Percentiles rank a stretch among this genome's conserved stretches.
Conservation (phyloP, 2,113 vertebrate genomes). For the Dasyornis broadbenti region DNA sequence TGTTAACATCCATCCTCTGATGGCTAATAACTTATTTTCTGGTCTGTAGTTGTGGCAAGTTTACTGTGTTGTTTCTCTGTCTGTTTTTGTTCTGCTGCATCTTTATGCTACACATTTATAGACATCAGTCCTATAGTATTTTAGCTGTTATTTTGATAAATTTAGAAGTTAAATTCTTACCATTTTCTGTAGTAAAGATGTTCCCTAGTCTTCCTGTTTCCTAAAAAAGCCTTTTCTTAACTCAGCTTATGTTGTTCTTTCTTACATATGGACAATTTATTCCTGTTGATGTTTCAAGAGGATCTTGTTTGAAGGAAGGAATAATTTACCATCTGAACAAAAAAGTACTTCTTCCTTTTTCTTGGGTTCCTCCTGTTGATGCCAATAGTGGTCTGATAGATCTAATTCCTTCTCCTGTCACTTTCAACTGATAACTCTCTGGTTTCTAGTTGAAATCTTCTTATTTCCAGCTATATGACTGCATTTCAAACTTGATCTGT, state of each 20-base stretch:
- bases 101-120: not conserved
- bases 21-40: not conserved
- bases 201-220: not conserved
- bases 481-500: not conserved
- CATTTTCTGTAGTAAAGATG: not conserved
- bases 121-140: not conserved
- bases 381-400: not conserved
- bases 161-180: not conserved
- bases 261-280: not conserved
- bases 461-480: not conserved
- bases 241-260: not conserved
- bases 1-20: not conserved
- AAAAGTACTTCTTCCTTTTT: not conserved
- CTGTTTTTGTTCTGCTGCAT: not conserved
- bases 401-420: not conserved
- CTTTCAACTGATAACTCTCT: not conserved
- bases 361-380: not conserved
- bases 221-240: not conserved
- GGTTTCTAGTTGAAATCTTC: not conserved
- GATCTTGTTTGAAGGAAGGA: not conserved
- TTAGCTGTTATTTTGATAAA: not conserved
- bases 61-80: not conserved
- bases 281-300: not conserved
- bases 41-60: not conserved
- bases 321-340: not conserved